These are phyloP conservation scores for Frankliniella fusca DNA, from an alignment of 2,888 invertebrate genomes.

Conservation along the genomic window DNA sequence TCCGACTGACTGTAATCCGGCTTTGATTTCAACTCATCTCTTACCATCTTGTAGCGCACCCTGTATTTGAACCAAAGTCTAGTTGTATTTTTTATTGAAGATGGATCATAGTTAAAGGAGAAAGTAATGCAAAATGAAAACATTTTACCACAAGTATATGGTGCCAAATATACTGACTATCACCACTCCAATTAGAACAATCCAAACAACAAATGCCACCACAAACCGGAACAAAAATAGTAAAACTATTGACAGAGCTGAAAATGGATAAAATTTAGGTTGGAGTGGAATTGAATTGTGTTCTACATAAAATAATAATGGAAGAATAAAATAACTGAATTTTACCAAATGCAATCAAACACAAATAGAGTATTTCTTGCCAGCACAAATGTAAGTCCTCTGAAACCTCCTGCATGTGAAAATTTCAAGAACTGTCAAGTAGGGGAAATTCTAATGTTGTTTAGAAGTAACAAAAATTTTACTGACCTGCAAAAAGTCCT, in stretches of 20 bases:
- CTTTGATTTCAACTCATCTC: neutral
- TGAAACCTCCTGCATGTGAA: constrained; percentile 52
- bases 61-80: neutral
- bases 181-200: constrained; percentile 54
- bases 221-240: constrained; percentile 54
- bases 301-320: neutral
- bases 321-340: constrained; percentile 18
- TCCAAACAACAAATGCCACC: constrained; percentile 59
- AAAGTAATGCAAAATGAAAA: constrained; percentile 13
- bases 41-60: constrained; percentile 2
- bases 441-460: constrained; percentile 18
- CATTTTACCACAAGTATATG: constrained; percentile 56
- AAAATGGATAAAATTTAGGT: constrained; percentile 41
- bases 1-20: constrained; percentile 3
- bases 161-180: constrained; percentile 54
- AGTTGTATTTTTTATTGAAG: neutral
- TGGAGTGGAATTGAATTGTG: constrained; percentile 13
- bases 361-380: constrained; percentile 57
- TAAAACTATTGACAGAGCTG: constrained; percentile 56
- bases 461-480: constrained; percentile 29
- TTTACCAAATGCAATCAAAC: constrained; percentile 58
- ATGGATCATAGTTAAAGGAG: neutral
- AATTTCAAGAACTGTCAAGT: constrained; percentile 31
- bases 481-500: constrained; percentile 51
- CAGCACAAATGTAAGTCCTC: constrained; percentile 59